A percentile compares a stretch with the other conserved stretches of the same genome.
phyloP scores from a whole-genome alignment of 2,888 invertebrate genomes.

The Andrena flavipes region DNA sequence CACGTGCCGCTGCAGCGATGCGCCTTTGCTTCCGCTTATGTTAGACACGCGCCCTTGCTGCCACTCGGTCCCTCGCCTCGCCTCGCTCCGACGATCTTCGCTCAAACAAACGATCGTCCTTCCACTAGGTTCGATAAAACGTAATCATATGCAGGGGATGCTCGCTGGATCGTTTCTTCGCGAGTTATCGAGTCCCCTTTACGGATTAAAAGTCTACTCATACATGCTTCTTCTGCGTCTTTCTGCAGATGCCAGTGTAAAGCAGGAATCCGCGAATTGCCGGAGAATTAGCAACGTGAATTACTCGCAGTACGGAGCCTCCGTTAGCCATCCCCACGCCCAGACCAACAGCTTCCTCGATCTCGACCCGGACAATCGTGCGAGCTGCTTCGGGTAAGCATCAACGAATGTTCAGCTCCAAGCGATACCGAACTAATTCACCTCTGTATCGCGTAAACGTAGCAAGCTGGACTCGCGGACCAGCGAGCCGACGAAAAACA shows the following conservation, averaged over 20 bases:
- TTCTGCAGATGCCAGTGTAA: conserved; percentile 68
- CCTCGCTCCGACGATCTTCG: conserved; percentile 45
- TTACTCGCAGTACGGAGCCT: conserved; percentile 70
- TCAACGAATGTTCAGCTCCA: not conserved
- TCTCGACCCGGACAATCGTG: conserved; percentile 71
- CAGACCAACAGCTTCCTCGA: conserved; percentile 74
- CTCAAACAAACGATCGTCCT: conserved; percentile 53
- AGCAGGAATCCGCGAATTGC: conserved; percentile 75
- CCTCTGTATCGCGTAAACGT: conserved; percentile 43
- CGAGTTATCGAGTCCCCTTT: no score
- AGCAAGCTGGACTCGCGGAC: conserved; percentile 67
- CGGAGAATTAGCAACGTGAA: conserved; percentile 67
- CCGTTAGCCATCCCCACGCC: conserved; percentile 64
- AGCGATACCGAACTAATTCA: not conserved
- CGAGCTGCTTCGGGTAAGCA: conserved; percentile 75
- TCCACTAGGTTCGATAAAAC: conserved; percentile 43
- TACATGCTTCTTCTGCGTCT: not conserved
- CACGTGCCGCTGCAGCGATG: conserved; percentile 81
- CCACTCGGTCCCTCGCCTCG: conserved; percentile 39
- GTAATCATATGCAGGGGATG: conserved; percentile 35
- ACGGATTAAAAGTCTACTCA: not conserved
- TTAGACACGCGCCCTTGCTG: conserved; percentile 78
- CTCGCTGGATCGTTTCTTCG: conserved; percentile 20
- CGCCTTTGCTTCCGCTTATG: conserved; percentile 78
- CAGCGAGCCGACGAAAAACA: conserved; percentile 71